Evolutionary conservation across 2,888 invertebrate species (phyloP), one percentile per base, ranked within the genome.

Genomic region (Coenonympha arcania): DNA sequence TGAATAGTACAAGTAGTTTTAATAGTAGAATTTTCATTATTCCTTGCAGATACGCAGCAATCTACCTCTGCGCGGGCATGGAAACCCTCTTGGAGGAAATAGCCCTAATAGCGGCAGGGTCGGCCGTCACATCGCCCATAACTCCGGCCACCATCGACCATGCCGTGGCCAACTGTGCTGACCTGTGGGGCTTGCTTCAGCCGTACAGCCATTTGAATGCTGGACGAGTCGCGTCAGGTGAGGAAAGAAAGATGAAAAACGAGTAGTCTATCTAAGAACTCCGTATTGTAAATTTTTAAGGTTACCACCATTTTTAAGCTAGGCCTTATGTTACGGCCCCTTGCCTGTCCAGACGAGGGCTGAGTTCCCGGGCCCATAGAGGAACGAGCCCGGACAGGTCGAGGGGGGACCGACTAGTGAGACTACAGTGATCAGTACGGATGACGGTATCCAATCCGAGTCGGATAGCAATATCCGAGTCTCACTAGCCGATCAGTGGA

Each of bases 171-270:
- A 91, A 91, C 71, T 95, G 93, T 63, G 93, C 94, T 0, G 95
- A 96, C 66, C 87, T 95, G 48, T 96, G 96, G 95, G 95, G 96
- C 0, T 81, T 96, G 37, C 77, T 96, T 51, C 96, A 96, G 70
- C 95, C 96, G 0, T 96, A 94, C 69, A 95, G 95, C 37, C 96
- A 96, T 76, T 81, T 96, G 8, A 95, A 95, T 73, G 95, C 95
- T 2, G 95, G 95, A 0, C 87, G 96, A 58, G 91, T 95, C 20
- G 95, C 95, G 15, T 93, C 94, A 57, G 96, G 93, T 92, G 72
- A 58, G 48, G 8, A 6, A 31, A 1, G 6, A 13, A 4, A 4
- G 4, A 11, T 11, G 5, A 30, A 11, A 5, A 4, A 13, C 13
- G 5, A n/a, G n/a, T 30, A 5, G 11, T 13, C 4, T 11, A 30